Evolutionary conservation across 2,888 invertebrate species (phyloP).

Genomic region (Amphipyra berbera): DNA sequence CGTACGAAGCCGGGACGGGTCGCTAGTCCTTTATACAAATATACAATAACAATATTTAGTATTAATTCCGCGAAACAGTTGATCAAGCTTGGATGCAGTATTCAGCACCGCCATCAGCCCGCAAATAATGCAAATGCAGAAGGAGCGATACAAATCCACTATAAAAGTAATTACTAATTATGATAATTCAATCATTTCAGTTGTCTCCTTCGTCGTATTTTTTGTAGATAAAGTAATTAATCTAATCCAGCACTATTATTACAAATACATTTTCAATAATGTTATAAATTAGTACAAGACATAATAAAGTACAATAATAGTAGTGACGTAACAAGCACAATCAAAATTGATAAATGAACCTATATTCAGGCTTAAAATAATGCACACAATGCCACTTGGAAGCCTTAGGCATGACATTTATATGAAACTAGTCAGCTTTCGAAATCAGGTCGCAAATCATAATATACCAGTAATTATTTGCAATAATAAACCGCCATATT

Average conservation of each 20-base stretch:
- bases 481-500: conserved; percentile 22
- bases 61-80: too few species aligned
- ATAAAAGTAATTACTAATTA: too few species aligned
- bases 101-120: too few species aligned
- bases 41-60: too few species aligned
- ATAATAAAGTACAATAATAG: conserved; percentile 27
- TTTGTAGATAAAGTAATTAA: neutral
- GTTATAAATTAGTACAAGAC: conserved; percentile 24
- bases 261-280: neutral
- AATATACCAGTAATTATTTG: conserved; percentile 34
- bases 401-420: conserved; percentile 48
- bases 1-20: too few species aligned
- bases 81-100: too few species aligned
- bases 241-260: neutral
- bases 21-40: too few species aligned
- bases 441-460: conserved; percentile 41
- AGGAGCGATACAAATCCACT: too few species aligned
- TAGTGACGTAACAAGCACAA: conserved; percentile 10
- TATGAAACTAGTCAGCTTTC: conserved; percentile 29
- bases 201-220: too few species aligned
- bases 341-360: conserved; percentile 31
- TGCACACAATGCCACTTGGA: conserved; percentile 31
- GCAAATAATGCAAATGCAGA: too few species aligned
- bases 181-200: too few species aligned
- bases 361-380: conserved; percentile 37